Evolutionary conservation across 2,113 vertebrate species (phyloP).

Genomic region (Calyptommatus sinebrachiatus): DNA sequence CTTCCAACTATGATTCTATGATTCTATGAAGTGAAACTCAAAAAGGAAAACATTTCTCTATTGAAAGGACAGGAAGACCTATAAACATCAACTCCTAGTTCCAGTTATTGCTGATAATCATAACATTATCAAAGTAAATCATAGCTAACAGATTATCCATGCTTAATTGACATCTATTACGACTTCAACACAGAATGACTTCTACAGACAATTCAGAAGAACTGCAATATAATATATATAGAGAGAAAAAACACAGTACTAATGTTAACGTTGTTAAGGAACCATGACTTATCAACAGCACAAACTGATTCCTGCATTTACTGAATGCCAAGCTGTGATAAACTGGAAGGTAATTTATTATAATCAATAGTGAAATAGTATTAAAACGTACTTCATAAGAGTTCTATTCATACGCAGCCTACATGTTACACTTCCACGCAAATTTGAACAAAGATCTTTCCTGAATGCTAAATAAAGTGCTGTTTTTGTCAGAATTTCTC

Average conservation of each 20-base stretch:
- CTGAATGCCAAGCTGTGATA: background rate
- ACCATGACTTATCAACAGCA: background rate
- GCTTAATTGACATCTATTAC: too few species aligned
- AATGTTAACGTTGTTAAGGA: background rate
- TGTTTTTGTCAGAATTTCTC: slow-evolving; percentile 52
- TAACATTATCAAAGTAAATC: background rate
- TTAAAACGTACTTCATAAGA: slow-evolving; percentile 9
- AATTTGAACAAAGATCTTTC: slow-evolving; percentile 51
- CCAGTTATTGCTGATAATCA: background rate
- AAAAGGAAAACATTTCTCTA: background rate
- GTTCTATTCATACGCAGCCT: slow-evolving; percentile 26
- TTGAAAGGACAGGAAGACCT: background rate
- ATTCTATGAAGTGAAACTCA: background rate
- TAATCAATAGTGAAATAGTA: slow-evolving; percentile 39
- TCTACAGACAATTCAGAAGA: background rate
- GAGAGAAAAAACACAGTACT: background rate
- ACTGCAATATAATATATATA: background rate
- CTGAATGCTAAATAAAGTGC: slow-evolving; percentile 38
- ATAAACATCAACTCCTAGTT: background rate
- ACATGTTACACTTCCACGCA: slow-evolving; percentile 22
- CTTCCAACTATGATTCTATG: too few species aligned
- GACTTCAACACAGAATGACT: background rate
- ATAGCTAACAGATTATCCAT: background rate
- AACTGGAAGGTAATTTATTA: background rate
- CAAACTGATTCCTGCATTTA: background rate